These are phyloP conservation scores for Chloroceryle inda DNA, from an alignment of 2,797 vertebrate species.

Conservation along the genomic window DNA sequence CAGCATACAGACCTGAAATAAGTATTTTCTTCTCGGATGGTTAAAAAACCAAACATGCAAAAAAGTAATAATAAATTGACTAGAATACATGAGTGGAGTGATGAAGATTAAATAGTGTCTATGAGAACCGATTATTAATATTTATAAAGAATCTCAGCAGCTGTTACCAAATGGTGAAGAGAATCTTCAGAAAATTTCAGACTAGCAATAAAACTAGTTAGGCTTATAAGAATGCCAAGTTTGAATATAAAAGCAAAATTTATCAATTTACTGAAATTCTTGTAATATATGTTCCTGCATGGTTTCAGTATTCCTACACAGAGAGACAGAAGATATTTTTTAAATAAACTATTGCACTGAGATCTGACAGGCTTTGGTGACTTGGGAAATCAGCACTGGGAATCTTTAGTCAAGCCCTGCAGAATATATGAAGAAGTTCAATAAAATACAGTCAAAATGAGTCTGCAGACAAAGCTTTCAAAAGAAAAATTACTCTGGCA, in stretches of 20 bases:
- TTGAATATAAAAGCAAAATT: constrained; percentile 13
- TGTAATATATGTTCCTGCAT: neutral
- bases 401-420: neutral
- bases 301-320: neutral
- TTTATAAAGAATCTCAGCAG: constrained; percentile 27
- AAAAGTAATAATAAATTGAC: constrained; percentile 3
- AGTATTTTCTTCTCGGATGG: neutral
- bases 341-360: neutral
- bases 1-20: neutral
- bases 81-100: neutral
- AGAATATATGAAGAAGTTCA: neutral
- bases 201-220: neutral
- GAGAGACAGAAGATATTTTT: neutral
- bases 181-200: constrained; percentile 7
- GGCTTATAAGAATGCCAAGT: neutral
- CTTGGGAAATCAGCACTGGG: constrained; percentile 21
- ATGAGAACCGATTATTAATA: constrained; percentile 29
- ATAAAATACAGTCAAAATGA: neutral
- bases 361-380: neutral
- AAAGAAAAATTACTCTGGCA: neutral
- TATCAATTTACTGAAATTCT: neutral
- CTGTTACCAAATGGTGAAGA: neutral
- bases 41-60: neutral
- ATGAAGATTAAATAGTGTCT: neutral
- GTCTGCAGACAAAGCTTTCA: neutral